Evolutionary conservation across 2,888 invertebrate genomes (phyloP).

Genomic region (Habrosyne pyritoides): DNA sequence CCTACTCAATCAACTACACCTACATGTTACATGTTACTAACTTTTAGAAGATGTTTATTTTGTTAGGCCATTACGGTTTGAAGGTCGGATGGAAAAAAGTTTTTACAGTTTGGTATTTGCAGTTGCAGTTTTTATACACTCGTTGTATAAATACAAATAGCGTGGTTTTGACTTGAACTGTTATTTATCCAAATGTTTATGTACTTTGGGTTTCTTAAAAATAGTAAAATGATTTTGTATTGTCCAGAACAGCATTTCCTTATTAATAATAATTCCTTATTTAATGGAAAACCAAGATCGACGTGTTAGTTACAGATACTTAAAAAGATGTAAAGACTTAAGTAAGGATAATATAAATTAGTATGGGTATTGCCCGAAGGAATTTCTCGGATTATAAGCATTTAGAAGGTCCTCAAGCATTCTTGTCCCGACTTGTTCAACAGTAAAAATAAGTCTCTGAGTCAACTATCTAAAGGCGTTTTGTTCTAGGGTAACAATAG

Average conservation of each 20-base stretch:
- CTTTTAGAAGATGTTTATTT: slow-evolving; percentile 47
- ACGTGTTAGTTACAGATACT: too few relatives aligned
- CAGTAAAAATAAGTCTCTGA: slow-evolving; percentile 3
- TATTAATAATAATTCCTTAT: too few relatives aligned
- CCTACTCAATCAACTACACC: slow-evolving; percentile 59
- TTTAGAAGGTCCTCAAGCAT: background rate
- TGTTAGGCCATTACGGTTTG: slow-evolving; percentile 30
- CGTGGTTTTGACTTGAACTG: background rate
- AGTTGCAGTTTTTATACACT: background rate
- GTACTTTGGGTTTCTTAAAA: slow-evolving; percentile 21
- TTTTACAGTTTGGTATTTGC: background rate
- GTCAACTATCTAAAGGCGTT: slow-evolving; percentile 3
- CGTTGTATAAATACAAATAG: too few relatives aligned
- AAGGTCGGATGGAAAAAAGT: slow-evolving; percentile 19
- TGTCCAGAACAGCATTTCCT: background rate
- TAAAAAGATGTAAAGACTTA: background rate
- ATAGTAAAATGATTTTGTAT: slow-evolving; percentile 2
- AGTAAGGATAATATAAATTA: background rate
- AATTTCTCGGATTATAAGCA: slow-evolving; percentile 8
- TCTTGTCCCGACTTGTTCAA: background rate
- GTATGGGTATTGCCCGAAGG: background rate
- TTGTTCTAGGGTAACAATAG: slow-evolving; percentile 30
- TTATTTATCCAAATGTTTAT: slow-evolving; percentile 9
- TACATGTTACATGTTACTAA: slow-evolving; percentile 33
- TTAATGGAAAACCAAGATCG: too few relatives aligned